Base-by-base conservation (phyloP, 1,140 invertebrate species). In the Rhagoletis zephyria region DNA sequence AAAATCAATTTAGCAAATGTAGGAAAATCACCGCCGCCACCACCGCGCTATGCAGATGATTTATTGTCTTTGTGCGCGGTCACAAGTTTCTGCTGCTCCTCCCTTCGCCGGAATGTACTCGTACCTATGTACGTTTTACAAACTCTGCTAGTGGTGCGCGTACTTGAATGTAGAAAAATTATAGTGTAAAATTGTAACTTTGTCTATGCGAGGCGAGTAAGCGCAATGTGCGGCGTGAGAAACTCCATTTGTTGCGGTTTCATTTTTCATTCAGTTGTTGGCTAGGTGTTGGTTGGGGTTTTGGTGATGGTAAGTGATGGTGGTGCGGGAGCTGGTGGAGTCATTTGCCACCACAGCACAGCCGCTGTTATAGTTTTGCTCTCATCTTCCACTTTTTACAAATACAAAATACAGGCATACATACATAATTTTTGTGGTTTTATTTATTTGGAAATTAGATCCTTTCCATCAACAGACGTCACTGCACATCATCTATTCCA, bases 211-310 rank as follows among this genome's bases (percentile, higher is more conserved):
- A 12, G 40, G n/a, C 48, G 48, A 81, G 74, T 42, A 81, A 48
- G 74, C 74, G 16, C 74, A 81, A 81, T 81, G 74, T 7, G 48
- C 48, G 74, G 74, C 74, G 85, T 87, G 85, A 64, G 85, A 87
- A 87, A 87, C 85, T 87, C n/a, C 85, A 64, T 63, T 87, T 12
- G 85, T 65, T 87, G 85, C 85, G 85, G 85, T 87, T 87, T 87
- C 85, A 56, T 87, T 87, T 87, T 87, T 87, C 85, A 67, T 19
- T 9, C 48, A 51, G 67, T 16, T 19, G 60, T 59, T 85, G 59
- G 19, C 14, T 60, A 85, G 59, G 42, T 85, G 60, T 7, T 85
- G 85, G 56, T 60, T 30, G 30, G 30, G 30, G 30, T 30, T 30
- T 30, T 30, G 56, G 85, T 63, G 74, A 19, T 81, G 74, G 7